Evolutionary conservation across 2,888 invertebrate genomes (phyloP).

Genomic region (Drosophila aldrichi): DNA sequence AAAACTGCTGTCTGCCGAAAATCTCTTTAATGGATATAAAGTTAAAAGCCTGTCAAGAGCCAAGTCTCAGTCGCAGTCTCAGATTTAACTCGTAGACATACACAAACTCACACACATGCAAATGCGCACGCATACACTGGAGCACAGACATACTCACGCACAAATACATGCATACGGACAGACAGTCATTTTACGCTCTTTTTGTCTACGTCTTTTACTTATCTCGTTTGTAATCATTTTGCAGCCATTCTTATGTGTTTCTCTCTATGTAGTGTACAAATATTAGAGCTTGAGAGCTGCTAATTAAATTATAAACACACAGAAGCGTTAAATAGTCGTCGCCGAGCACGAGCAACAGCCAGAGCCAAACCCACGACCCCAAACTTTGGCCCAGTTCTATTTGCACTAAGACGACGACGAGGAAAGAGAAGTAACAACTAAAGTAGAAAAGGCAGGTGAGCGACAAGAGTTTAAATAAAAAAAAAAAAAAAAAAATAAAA

Average conservation of each 20-base stretch:
- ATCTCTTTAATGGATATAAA: conserved; percentile 24
- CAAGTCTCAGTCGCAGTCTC: conserved; percentile 32
- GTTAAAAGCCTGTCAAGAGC: conserved; percentile 26
- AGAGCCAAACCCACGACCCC: conserved; percentile 59
- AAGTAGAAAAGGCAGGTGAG: conserved; percentile 37
- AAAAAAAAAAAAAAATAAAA: conserved; percentile 28
- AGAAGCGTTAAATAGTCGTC: conserved; percentile 68
- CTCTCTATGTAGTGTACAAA: conserved; percentile 71
- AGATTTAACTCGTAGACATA: conserved; percentile 46
- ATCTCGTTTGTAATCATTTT: conserved; percentile 81
- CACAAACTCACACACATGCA: conserved; percentile 34
- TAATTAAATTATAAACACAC: conserved; percentile 81
- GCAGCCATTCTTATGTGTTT: conserved; percentile 73
- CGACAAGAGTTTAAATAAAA: conserved; percentile 16
- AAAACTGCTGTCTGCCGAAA: conserved; percentile 33
- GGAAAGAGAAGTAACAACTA: conserved; percentile 24
- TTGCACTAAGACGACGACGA: conserved; percentile 21
- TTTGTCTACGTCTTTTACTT: conserved; percentile 80
- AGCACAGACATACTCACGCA: conserved; percentile 28
- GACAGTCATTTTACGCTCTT: conserved; percentile 67
- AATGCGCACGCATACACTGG: conserved; percentile 24
- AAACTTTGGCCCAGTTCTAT: conserved; percentile 55
- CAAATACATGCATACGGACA: conserved; percentile 34
- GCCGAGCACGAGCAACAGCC: conserved; percentile 28
- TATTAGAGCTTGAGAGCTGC: conserved; percentile 80